Base-by-base conservation (phyloP, 2,113 vertebrate species). In the Osmerus eperlanus region DNA sequence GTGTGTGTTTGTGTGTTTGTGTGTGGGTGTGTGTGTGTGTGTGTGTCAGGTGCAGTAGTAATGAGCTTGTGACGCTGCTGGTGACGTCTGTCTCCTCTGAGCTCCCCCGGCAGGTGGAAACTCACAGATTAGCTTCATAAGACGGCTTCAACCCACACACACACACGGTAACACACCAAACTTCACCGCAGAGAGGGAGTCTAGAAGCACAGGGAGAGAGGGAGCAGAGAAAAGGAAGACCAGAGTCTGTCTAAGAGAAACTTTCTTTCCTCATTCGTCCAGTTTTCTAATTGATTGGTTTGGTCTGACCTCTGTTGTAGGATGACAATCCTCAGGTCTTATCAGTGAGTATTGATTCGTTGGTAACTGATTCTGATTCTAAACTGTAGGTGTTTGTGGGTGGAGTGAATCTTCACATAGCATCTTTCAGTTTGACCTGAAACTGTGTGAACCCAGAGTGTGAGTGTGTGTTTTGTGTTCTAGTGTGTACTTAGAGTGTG, bases 61-160 rank as follows among this genome's bases (percentile, higher is more conserved):
- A 72, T 86, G 88, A 89, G 89, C 88, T 64, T 64, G 56, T 53
- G 68, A 71, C 78, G 83, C 56, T 78, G 72, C 56, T 47, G 7
- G 32, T 82, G 74, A 80, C 79, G 78, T 82, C 54, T 23, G 4
- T 78, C 19, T 19, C 65, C 64, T 72, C 7, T 84, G 76, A 81
- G 79, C 73, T 85, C 81, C 61, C 53, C 84, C 76, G 85, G 73
- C 84, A 84, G 83, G 89, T 87, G 82, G 85, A 82, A 86, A 84
- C 71, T 83, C 0, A 9, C 41, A 71, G 86, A 88, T 90, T 89
- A 89, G 76, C 80, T 59, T 51, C 74, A 71, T 74, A 74, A 73
- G 67, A 77, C 71, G 32, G 25, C 54, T 56, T 51, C 72, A 18
- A 81, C 74, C 79, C 55, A 70, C 76, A 69, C 23, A 18, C 16